phyloP scores from a whole-genome alignment of 1,140 invertebrate species.

The Batillaria attramentaria region DNA sequence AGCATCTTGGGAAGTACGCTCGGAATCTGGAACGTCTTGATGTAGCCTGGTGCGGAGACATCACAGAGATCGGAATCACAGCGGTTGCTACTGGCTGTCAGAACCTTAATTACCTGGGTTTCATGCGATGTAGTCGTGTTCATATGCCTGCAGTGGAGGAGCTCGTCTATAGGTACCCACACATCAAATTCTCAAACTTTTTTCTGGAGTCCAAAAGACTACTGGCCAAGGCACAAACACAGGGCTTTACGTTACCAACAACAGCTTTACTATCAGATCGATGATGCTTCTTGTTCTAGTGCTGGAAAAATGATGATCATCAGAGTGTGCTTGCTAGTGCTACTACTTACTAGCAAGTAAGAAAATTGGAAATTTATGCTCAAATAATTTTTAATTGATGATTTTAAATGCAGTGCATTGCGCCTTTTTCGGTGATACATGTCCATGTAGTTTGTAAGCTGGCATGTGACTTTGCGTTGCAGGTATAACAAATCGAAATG shows the following conservation, averaged over 20 bases:
- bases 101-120: constrained; percentile 54
- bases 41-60: constrained; percentile 60
- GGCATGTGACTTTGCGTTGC: too few relatives aligned
- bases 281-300: not conserved
- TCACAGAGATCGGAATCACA: constrained; percentile 55
- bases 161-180: constrained; percentile 50
- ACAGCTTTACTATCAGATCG: too few relatives aligned
- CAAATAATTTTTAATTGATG: too few relatives aligned
- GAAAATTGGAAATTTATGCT: too few relatives aligned
- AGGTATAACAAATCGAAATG: too few relatives aligned
- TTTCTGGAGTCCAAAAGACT: constrained; percentile 56
- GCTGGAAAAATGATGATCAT: not conserved
- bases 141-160: constrained; percentile 57
- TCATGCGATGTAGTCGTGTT: constrained; percentile 60
- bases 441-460: too few relatives aligned
- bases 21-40: constrained; percentile 54
- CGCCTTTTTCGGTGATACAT: too few relatives aligned
- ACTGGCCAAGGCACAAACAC: constrained; percentile 43
- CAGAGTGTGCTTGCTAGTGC: too few relatives aligned
- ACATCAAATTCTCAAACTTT: constrained; percentile 62
- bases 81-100: constrained; percentile 49
- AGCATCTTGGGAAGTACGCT: constrained; percentile 45
- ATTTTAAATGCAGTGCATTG: too few relatives aligned
- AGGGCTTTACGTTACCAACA: constrained; percentile 6
- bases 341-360: too few relatives aligned